These are phyloP conservation scores for Pionites leucogaster DNA, from an alignment of 2,113 vertebrate species.

Conservation along the genomic window DNA sequence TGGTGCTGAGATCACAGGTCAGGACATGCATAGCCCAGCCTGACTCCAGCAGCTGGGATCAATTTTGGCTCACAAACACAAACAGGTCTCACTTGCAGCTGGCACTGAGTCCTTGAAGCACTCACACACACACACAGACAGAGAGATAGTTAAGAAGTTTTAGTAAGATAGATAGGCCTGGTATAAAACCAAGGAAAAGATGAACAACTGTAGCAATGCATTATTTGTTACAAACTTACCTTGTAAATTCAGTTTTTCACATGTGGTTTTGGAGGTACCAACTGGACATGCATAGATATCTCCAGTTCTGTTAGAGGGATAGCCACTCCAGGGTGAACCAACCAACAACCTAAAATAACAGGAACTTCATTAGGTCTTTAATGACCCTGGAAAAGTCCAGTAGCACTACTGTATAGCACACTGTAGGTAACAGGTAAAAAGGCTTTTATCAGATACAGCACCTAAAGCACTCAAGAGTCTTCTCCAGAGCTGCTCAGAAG, in stretches of 20 bases:
- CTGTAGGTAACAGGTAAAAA: not conserved
- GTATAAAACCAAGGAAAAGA: not conserved
- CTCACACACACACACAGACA: not conserved
- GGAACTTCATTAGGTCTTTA: not conserved
- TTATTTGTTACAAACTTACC: constrained; percentile 66
- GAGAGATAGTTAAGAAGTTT: not conserved
- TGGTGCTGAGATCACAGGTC: not conserved
- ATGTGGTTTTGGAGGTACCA: constrained; percentile 60
- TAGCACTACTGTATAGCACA: not conserved
- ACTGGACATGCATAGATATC: constrained; percentile 89
- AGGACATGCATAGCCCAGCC: not conserved
- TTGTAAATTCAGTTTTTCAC: constrained; percentile 85
- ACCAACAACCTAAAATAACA: constrained; percentile 83
- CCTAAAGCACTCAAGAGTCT: not conserved
- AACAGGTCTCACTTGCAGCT: fast-evolving
- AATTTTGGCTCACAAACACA: not conserved
- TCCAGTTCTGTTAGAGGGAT: constrained; percentile 83
- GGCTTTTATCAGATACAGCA: fast-evolving
- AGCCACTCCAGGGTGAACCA: constrained; percentile 90
- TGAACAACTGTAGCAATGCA: not conserved
- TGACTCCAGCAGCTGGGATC: not conserved
- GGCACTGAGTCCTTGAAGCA: not conserved
- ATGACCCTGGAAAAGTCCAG: not conserved
- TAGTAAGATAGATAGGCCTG: not conserved
- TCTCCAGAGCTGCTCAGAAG: not conserved